Conservation (phyloP, 2,797 vertebrate species). For the Hyperoplus immaculatus region DNA sequence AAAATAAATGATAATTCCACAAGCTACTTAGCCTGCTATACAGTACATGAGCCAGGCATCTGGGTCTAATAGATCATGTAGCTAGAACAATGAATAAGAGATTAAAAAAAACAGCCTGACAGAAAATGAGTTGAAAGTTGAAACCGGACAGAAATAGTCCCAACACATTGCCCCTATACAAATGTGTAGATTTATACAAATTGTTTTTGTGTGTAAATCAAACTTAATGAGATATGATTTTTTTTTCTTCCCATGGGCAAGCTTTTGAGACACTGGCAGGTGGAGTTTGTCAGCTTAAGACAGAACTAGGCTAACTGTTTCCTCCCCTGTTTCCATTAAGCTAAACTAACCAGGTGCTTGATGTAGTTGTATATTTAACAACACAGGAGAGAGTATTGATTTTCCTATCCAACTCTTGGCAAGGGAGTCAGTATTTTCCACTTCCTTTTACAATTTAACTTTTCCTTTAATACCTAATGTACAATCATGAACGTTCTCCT, state of each 20-base stretch:
- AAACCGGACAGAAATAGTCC: not conserved
- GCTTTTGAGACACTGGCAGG: not conserved
- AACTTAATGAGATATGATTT: not conserved
- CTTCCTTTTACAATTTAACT: not conserved
- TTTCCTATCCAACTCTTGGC: not conserved
- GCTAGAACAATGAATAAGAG: not conserved
- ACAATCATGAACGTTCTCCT: not conserved
- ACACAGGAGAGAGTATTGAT: not conserved
- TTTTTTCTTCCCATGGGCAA: no score
- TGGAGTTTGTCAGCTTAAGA: not conserved
- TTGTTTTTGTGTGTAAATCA: not conserved
- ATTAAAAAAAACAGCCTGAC: constrained; percentile 17
- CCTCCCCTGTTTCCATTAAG: not conserved
- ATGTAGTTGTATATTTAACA: no score
- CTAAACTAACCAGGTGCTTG: not conserved
- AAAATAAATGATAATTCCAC: not conserved
- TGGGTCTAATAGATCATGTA: not conserved
- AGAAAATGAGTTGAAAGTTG: not conserved
- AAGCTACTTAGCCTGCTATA: not conserved
- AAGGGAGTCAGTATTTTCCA: not conserved
- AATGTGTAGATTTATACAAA: not conserved
- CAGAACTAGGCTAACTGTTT: constrained; percentile 1
- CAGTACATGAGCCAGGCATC: not conserved
- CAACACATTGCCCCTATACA: not conserved
- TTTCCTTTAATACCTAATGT: not conserved